A percentile compares a stretch with the other conserved stretches of the same genome.
phyloP scores from a whole-genome alignment of 2,113 vertebrate species.

The Epinephelus lanceolatus region DNA sequence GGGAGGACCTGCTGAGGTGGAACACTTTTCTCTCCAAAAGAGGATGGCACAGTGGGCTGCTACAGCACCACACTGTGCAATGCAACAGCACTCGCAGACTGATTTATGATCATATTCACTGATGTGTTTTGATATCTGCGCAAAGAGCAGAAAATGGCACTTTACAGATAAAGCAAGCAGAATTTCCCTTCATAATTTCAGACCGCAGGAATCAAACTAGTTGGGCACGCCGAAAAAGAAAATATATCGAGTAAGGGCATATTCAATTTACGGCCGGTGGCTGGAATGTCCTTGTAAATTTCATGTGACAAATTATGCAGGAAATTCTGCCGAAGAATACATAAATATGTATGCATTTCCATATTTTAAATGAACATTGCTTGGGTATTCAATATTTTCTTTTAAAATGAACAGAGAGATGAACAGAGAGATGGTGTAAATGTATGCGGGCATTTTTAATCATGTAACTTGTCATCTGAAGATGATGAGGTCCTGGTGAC shows the following conservation, averaged over 20 bases:
- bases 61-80: slow-evolving; percentile 67
- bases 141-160: slow-evolving; percentile 75
- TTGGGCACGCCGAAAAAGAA: slow-evolving; percentile 45
- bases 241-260: slow-evolving; percentile 46
- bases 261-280: slow-evolving; percentile 61
- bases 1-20: slow-evolving; percentile 79
- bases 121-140: slow-evolving; percentile 72
- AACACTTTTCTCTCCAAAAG: slow-evolving; percentile 79
- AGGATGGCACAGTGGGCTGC: slow-evolving; percentile 75
- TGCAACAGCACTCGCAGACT: slow-evolving; percentile 65
- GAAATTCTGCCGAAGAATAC: slow-evolving; percentile 41
- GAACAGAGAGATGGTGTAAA: slow-evolving; percentile 30
- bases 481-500: slow-evolving; percentile 65
- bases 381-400: slow-evolving; percentile 55
- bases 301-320: slow-evolving; percentile 67
- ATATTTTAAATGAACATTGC: slow-evolving; percentile 59
- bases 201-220: slow-evolving; percentile 42
- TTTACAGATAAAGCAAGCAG: slow-evolving; percentile 63
- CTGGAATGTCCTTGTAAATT: slow-evolving; percentile 67
- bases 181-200: slow-evolving; percentile 54
- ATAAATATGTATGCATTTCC: slow-evolving; percentile 63
- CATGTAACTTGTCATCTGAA: slow-evolving; percentile 56
- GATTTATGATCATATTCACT: slow-evolving; percentile 74
- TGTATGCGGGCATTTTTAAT: slow-evolving; percentile 58
- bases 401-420: slow-evolving; percentile 47